These are phyloP conservation scores for Leuciscus waleckii DNA, from an alignment of 2,797 vertebrate species.

Conservation along the genomic window DNA sequence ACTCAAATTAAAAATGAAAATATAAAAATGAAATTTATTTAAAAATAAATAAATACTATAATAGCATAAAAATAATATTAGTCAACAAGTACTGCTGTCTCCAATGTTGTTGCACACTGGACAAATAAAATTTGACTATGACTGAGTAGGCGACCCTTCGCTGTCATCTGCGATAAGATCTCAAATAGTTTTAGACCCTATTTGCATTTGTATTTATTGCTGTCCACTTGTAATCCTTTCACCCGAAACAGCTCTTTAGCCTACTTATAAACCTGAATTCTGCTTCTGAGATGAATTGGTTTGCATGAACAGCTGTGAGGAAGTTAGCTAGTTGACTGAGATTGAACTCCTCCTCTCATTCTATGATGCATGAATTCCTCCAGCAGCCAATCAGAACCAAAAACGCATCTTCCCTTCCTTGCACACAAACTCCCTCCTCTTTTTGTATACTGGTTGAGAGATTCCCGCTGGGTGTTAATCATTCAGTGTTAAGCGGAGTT, in stretches of 20 bases:
- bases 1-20: neutral
- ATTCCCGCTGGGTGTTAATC: constrained; percentile 59
- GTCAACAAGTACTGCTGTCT: neutral
- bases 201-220: neutral
- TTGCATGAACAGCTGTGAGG: neutral
- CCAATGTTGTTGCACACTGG: neutral
- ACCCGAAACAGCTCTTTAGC: neutral
- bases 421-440: constrained; percentile 39
- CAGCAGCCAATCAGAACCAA: neutral
- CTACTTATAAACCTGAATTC: neutral
- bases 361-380: neutral
- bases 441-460: constrained; percentile 41
- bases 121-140: neutral
- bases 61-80: too few species aligned
- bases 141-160: too few species aligned
- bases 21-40: too few species aligned
- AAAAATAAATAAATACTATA: too few species aligned
- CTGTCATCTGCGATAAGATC: neutral
- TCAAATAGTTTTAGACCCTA: neutral
- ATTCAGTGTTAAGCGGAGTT: constrained; percentile 56
- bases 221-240: neutral
- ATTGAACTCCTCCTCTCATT: constrained; percentile 6
- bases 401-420: constrained; percentile 11
- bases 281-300: neutral
- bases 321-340: neutral